These are phyloP conservation scores for Deilephila elpenor DNA, from an alignment of 2,888 invertebrate genomes.

Conservation along the genomic window DNA sequence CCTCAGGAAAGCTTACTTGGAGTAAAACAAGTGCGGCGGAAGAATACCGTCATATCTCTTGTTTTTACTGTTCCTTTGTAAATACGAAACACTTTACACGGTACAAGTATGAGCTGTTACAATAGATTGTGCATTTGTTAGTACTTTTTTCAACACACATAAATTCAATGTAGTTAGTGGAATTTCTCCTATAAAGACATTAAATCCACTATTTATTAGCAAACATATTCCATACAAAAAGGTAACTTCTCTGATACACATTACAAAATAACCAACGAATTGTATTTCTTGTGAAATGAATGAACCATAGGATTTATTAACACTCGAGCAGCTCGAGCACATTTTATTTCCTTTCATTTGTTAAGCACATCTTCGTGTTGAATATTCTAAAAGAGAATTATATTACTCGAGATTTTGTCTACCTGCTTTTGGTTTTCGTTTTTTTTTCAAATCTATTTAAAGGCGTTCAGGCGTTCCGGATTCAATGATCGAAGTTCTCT, in stretches of 20 bases:
- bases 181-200: no score
- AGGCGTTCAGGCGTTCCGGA: conserved; percentile 56
- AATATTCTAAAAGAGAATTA: conserved; percentile 8
- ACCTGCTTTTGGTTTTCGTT: conserved; percentile 31
- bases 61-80: no score
- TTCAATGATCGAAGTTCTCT: conserved; percentile 73
- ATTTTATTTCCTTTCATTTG: conserved; percentile 9
- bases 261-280: background rate
- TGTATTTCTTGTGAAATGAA: background rate
- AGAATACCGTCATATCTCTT: no score
- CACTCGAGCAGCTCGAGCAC: background rate
- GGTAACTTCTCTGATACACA: background rate
- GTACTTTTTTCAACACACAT: no score
- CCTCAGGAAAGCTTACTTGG: no score
- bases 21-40: no score
- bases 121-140: no score
- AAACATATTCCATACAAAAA: background rate
- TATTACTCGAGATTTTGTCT: conserved; percentile 16
- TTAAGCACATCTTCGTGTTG: background rate
- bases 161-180: no score
- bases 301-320: background rate
- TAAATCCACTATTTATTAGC: no score
- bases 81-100: no score
- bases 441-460: conserved; percentile 49
- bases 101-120: no score